Evolutionary conservation across 2,888 invertebrate genomes (phyloP), one percentile per base, ranked within the genome.

Genomic region (Bombylius discolor): DNA sequence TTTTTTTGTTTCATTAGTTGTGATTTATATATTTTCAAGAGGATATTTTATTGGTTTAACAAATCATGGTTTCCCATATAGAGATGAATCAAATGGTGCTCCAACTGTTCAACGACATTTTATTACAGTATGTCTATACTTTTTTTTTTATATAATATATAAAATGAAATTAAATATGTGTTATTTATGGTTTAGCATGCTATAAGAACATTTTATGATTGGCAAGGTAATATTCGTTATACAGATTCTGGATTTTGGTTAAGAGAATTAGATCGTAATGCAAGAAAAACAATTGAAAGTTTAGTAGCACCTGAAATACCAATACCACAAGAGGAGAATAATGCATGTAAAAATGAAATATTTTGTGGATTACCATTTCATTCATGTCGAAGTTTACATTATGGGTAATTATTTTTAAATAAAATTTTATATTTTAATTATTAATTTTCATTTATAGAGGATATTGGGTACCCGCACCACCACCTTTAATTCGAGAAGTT

Each of bases 61-160:
- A 33, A 69, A 74, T 5, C 64, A 79, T 33, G 80, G 81, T 6
- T 79, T 79, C 63, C 81, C 81, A 1, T 82, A 78, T 65, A 71
- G 72, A 53, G 76, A 71, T 55, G 73, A 77, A 49, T 66, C 68
- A 2, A 64, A 68, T 9, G 65, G 65, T 23, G 56, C 64, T 36
- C 71, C 71, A 8, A 62, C 65, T 53, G 74, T 77, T 1, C 77
- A 81, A 63, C 66, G 81, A 36, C 72, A 77, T 58, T 70, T 76
- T 57, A 70, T 78, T 23, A 69, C 77, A 62, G 81, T 81, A 67
- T 65, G 67, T 61, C 45, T 39, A n/a, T 31, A n/a, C 2, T 34
- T 36, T 13, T 23, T 56, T 36, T 32, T 36, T 39, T 44, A 31
- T 34, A 23, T 34, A 36, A 51, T 46, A 23, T 50, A 8, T 5